Evolutionary conservation across 2,113 vertebrate species (phyloP).

Genomic region (Caranx melampygus): DNA sequence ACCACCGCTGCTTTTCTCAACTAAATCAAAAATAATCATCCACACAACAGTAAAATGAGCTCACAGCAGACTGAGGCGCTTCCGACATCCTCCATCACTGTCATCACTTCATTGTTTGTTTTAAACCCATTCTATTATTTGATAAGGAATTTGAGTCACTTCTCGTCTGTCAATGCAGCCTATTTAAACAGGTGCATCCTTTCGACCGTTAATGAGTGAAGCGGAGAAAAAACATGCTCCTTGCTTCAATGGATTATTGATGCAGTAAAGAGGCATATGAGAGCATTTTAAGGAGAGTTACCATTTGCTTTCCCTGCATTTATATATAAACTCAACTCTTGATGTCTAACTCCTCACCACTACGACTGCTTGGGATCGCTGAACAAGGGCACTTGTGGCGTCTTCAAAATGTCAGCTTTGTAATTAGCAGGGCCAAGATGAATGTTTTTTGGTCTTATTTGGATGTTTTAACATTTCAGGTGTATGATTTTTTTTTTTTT

Average conservation of each 20-base stretch:
- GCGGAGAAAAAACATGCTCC: constrained; percentile 29
- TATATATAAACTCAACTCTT: constrained; percentile 12
- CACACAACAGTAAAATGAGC: background rate
- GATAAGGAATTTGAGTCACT: constrained; percentile 27
- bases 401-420: constrained; percentile 30
- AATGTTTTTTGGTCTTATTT: background rate
- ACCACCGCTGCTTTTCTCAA: background rate
- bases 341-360: background rate
- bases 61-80: background rate
- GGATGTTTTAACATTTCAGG: constrained; percentile 2
- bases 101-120: background rate
- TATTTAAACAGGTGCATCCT: constrained; percentile 39
- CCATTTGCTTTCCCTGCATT: constrained; percentile 18
- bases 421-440: background rate
- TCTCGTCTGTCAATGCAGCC: constrained; percentile 32
- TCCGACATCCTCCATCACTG: constrained; percentile 12
- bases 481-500: background rate
- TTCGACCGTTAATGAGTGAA: constrained; percentile 37
- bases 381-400: background rate
- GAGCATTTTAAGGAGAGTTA: constrained; percentile 28
- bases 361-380: background rate
- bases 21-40: background rate
- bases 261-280: constrained; percentile 35
- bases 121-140: constrained; percentile 39
- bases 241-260: constrained; percentile 40